Evolutionary conservation across 2,797 vertebrate species (phyloP), one percentile per base, ranked within the genome.

Genomic region (Ctenosaura bakeri): DNA sequence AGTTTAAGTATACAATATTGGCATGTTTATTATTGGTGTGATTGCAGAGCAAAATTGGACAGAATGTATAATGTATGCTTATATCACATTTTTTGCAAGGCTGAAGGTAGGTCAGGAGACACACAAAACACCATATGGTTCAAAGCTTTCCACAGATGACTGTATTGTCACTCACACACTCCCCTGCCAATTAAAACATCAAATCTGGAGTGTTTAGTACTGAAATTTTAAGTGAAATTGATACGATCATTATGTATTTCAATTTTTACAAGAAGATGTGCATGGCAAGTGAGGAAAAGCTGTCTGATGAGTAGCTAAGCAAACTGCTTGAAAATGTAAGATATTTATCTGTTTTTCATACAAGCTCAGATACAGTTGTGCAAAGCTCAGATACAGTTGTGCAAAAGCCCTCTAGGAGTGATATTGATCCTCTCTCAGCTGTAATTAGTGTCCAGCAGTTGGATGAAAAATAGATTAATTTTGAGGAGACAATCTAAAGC

Each of bases 361-460:
- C 46, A 66, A 87, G 26, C 42, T 52, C 42, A 90, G 6, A 83
- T 83, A 69, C 64, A 74, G 26, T 59, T 66, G 6, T 66, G 56
- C 24, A 50, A 4, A 87, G 26, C 42, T 52, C 42, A 90, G 6
- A 83, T 83, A 69, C 64, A 74, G 26, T 59, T 66, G 6, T 66
- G 56, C 24, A 50, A 83, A 52, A 54, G 9, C 46, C 16, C 29
- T 38, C 46, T 32, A 83, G 59, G 26, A 24, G 16, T 83, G 32
- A 66, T 54, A 83, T 77, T 83, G 66, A 86, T 87, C 54, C 29
- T 82, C 9, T 83, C 73, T 66, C 38, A 54, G 10, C 6, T 83
- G n/a, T 62, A 87, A 90, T 87, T 83, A 87, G 46, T 76, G 85
- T 64, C 42, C 10, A 76, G 69, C 32, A 76, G 3, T 64, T 76